These are phyloP conservation scores for Mamestra brassicae DNA, from an alignment of 2,888 invertebrate species.

Conservation along the genomic window DNA sequence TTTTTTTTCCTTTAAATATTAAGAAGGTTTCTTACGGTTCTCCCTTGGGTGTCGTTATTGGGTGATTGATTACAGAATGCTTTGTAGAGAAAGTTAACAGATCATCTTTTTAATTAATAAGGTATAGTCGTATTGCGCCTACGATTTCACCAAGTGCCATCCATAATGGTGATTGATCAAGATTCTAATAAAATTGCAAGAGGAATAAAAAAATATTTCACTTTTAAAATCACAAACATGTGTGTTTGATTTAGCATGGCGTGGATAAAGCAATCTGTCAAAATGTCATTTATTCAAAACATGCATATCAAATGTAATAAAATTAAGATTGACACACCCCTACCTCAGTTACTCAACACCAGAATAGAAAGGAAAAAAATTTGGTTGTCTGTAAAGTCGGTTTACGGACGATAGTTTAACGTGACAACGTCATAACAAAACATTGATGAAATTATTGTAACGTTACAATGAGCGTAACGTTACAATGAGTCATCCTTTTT, in stretches of 20 bases:
- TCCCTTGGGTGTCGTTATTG: constrained; percentile 32
- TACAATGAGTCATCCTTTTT: too few species aligned
- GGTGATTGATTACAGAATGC: constrained; percentile 29
- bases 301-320: constrained; percentile 1
- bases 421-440: too few species aligned
- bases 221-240: constrained; percentile 2
- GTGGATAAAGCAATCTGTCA: constrained; percentile 21
- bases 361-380: background rate
- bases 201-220: background rate
- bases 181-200: background rate
- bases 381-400: too few species aligned
- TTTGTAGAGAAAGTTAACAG: background rate
- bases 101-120: constrained; percentile 7
- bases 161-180: constrained; percentile 19
- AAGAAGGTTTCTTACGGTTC: too few species aligned
- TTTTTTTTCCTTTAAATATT: background rate
- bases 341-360: background rate
- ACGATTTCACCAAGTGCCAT: background rate
- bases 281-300: constrained; percentile 24
- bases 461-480: too few species aligned
- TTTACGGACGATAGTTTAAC: too few species aligned
- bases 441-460: too few species aligned
- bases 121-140: constrained; percentile 1
- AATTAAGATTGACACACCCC: constrained; percentile 49
- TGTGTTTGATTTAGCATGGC: background rate